A percentile compares a stretch with the other conserved stretches of the same genome.
Conservation (phyloP, 2,797 vertebrate genomes). For the Lacerta viridis region DNA sequence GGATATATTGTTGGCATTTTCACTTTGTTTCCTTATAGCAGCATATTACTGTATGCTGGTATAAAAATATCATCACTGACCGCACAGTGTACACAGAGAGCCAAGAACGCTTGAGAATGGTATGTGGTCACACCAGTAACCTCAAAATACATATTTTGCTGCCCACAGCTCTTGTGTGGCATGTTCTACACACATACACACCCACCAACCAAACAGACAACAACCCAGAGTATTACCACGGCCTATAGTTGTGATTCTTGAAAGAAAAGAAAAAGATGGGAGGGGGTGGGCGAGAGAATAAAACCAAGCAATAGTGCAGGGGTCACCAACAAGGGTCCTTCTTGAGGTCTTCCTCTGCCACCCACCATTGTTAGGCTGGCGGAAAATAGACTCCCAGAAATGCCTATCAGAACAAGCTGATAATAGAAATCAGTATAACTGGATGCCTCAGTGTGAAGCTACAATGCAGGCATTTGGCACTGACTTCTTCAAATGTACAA, state of each 20-base stretch:
- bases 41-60: conserved; percentile 53
- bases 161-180: conserved; percentile 74
- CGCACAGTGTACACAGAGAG: conserved; percentile 60
- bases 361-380: too few relatives aligned
- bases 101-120: conserved; percentile 72
- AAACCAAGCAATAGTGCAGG: too few relatives aligned
- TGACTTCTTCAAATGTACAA: not conserved
- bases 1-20: conserved; percentile 56
- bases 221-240: conserved; percentile 45
- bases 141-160: conserved; percentile 79
- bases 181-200: conserved; percentile 50
- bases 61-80: conserved; percentile 67
- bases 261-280: too few relatives aligned
- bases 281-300: too few relatives aligned
- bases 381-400: not conserved
- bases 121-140: conserved; percentile 67
- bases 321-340: too few relatives aligned
- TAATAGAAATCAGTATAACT: not conserved
- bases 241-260: not conserved
- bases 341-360: too few relatives aligned
- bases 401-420: not conserved
- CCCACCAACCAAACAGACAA: conserved; percentile 66
- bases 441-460: not conserved
- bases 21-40: conserved; percentile 67
- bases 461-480: not conserved